Base-by-base conservation (phyloP, 2,888 invertebrate genomes). In the Orchesellides sinensis region DNA sequence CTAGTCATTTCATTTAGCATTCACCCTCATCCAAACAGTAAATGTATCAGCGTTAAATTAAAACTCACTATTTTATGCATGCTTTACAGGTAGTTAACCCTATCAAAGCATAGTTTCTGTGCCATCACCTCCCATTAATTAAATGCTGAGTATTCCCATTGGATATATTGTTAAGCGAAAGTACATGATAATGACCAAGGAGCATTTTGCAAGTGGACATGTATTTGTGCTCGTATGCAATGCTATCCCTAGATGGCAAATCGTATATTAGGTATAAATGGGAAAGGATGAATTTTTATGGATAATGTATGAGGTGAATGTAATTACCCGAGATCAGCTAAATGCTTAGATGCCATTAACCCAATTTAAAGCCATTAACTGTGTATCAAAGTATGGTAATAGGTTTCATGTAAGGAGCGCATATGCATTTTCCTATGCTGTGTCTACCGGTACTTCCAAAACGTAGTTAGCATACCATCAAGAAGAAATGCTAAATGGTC, bases 301-400 rank as follows among this genome's bases (percentile, higher is more conserved):
- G 73, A 73, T 80, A 73, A 80, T 80, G 73, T 68, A 80, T 79
- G 80, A 80, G 73, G 73, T 73, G 73, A 80, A 73, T 80, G 80
- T 68, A 80, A 73, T 80, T 73, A 80, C 63, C 21, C 56, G 27
- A 49, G 73, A 73, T 80, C 68, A 80, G 66, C 80, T 80, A 73
- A 80, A 80, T 35, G 47, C 52, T 66, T 23, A 78, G 49, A 80
- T 68, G 68, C 66, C 80, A 80, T 80, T 80, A 80, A 80, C 80
- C 80, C 80, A 80, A 80, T 80, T 80, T 80, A 80, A 80, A 73
- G 73, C 80, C 73, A 73, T 73, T 80, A 80, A 66, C 72, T 66
- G 63, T 45, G 78, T 69, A 59, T n/a, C 25, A 40, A 56, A 23
- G 56, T 40, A 70, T 70, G 45, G 45, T 70, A 59, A 40, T 59